phyloP scores from a whole-genome alignment of 2,797 vertebrate species.

The Buceros bicornis region DNA sequence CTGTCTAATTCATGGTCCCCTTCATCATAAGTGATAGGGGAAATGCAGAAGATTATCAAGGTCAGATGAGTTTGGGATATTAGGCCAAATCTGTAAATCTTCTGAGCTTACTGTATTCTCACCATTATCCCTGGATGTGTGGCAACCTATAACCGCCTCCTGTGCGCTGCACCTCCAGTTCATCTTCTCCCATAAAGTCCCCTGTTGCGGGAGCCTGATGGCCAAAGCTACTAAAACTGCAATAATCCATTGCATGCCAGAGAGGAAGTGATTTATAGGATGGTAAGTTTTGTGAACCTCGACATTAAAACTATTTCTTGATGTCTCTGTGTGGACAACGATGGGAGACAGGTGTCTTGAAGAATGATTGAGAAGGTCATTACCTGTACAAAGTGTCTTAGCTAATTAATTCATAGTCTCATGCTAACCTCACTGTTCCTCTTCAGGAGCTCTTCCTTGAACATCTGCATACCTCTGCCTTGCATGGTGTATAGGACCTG shows the following conservation, averaged over 20 bases:
- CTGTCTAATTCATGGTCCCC: slow-evolving; percentile 50
- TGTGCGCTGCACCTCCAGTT: neutral
- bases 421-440: neutral
- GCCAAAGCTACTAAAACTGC: neutral
- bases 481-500: neutral
- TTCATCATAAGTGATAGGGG: slow-evolving; percentile 64
- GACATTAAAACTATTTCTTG: neutral
- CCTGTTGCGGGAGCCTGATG: neutral
- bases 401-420: neutral
- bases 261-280: neutral
- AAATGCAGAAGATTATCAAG: slow-evolving; percentile 64
- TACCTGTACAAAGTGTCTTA: neutral
- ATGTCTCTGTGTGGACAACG: fast-evolving
- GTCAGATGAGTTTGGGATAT: slow-evolving; percentile 61
- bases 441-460: neutral
- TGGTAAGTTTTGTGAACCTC: neutral
- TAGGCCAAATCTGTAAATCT: slow-evolving; percentile 51
- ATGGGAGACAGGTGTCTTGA: neutral
- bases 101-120: neutral
- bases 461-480: neutral
- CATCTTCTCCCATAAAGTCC: neutral
- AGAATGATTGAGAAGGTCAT: neutral
- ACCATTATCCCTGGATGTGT: neutral
- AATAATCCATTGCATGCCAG: neutral
- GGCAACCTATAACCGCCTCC: neutral